Evolutionary conservation across 2,888 invertebrate species (phyloP), one percentile per base, ranked within the genome.

Genomic region (Scaptomyza parva): DNA sequence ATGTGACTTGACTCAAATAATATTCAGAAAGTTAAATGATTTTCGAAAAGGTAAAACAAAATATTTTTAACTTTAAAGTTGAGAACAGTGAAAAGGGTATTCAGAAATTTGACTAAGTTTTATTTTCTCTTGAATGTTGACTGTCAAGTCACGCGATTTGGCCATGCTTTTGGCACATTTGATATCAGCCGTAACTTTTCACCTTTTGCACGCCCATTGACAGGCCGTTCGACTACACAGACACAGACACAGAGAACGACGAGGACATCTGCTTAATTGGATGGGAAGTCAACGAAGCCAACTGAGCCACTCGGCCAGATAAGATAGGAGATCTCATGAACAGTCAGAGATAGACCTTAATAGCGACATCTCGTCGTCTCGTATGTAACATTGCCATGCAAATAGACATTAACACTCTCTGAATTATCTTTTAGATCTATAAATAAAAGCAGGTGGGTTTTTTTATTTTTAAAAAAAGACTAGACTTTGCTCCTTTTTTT

Each of bases 171-270:
- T 75, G 75, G 76, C 76, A 82, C 83, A 76, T 79, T 85, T 70
- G 83, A 82, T 82, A 80, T 76, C 78, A 35, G 69, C 73, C 55
- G 67, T 63, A 80, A 83, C 80, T 83, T 86, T 86, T 83, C 78
- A 83, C 82, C 80, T 83, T 72, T 72, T 70, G 75, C 74, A 65
- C 71, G 60, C 35, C 33, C 40, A 57, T 52, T 72, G 78, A 78
- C 66, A 76, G 76, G 64, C 50, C 75, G n/a, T 48, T 48, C 78
- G 40, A 65, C 50, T 63, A 57, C 26, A 8, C n/a, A n/a, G n/a
- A n/a, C n/a, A n/a, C n/a, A 2, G 22, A 22, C 22, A 3, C 2
- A 5, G 39, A 65, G 50, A 63, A 55, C 65, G 62, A 22, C 14
- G 71, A 59, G 65, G 63, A 48, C 22, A 35, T 70, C 76, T 65